Evolutionary conservation across 2,797 vertebrate genomes (phyloP), one percentile per base, ranked within the genome.

Genomic region (Chanos chanos): DNA sequence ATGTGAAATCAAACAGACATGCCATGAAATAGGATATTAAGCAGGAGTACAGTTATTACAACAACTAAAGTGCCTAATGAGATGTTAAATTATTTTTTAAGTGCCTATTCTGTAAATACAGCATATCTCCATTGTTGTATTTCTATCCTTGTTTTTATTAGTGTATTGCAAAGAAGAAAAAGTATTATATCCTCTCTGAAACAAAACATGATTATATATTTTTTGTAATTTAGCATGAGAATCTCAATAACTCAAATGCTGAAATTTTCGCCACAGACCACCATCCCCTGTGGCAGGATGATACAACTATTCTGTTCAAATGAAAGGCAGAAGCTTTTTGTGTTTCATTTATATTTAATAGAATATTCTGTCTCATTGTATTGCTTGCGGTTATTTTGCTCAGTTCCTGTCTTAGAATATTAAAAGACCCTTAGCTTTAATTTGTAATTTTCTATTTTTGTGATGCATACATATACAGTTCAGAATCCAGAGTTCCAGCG

Each of bases 1-100:
- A 56, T 53, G 43, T 68, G 31, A 68, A 68, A 72, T 72, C 30
- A 52, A 64, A 52, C 25, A 52, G 71, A 61, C 66, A 34, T 22
- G 41, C 41, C 37, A 13, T 62, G 66, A 62, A 62, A 43, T 54
- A 36, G 39, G 52, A 72, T 44, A 34, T 67, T 66, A 33, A 59
- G 58, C 50, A 51, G 21, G 61, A 54, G 45, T 53, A 47, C 48
- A 57, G 66, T 61, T 62, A 57, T 59, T 59, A 44, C 43, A 13
- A 51, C 34, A 43, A 62, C 36, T 47, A 41, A 39, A 51, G 31
- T 45, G 58, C 31, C 24, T 57, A 51, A 69, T 66, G 47, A 62
- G 66, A 54, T 63, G 55, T 65, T 60, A 61, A 53, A 69, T 41
- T 57, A 33, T 22, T 61, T n/a, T n/a, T n/a, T n/a, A n/a, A n/a